Conservation (phyloP, 2,888 invertebrate species). For the Hypomecis punctinalis region DNA sequence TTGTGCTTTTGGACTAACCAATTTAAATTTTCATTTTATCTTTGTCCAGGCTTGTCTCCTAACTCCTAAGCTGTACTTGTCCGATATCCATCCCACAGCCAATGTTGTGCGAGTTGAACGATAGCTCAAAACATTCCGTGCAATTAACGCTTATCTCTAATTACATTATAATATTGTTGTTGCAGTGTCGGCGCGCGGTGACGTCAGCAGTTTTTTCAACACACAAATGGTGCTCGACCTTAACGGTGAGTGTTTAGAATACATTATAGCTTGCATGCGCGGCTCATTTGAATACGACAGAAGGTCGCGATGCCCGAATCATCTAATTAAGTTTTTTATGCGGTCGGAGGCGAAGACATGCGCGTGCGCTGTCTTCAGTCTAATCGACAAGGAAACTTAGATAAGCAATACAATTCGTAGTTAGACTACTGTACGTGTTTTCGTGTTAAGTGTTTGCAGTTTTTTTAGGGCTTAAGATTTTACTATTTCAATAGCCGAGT, state of each 20-base stretch:
- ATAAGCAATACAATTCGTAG: neutral
- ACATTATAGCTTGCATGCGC: constrained; percentile 31
- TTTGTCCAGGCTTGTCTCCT: neutral
- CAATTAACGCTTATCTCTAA: constrained; percentile 47
- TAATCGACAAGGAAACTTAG: constrained; percentile 1
- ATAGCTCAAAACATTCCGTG: constrained; percentile 25
- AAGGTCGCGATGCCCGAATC: constrained; percentile 49
- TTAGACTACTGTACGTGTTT: neutral
- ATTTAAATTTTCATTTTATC: too few species aligned
- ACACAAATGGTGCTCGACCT: constrained; percentile 83
- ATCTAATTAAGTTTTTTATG: constrained; percentile 59
- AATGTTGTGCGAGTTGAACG: constrained; percentile 11
- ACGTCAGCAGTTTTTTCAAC: constrained; percentile 80
- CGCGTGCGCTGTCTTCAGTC: constrained; percentile 2
- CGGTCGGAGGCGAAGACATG: neutral
- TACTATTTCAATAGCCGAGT: too few species aligned
- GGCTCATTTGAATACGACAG: constrained; percentile 55
- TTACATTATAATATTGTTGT: constrained; percentile 62
- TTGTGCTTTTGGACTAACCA: too few species aligned
- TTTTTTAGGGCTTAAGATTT: too few species aligned
- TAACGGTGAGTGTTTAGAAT: constrained; percentile 69
- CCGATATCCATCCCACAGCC: neutral
- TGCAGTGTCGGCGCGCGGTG: constrained; percentile 80
- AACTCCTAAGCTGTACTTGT: neutral
- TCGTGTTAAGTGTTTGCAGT: neutral